phyloP scores from a whole-genome alignment of 2,113 vertebrate genomes.

The Montifringilla adamsi region DNA sequence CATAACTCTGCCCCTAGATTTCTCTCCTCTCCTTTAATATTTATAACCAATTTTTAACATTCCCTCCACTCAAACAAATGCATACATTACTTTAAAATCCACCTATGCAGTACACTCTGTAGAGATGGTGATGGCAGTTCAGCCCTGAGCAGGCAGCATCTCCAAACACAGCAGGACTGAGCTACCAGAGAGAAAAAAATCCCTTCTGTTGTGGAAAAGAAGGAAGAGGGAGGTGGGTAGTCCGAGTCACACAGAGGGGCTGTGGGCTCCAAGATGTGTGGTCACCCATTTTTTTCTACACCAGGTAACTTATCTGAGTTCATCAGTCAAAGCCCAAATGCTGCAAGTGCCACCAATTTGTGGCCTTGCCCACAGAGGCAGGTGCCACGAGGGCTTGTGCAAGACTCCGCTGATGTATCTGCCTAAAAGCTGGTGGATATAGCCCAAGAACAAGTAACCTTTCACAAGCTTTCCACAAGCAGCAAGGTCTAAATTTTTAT shows the following conservation, averaged over 20 bases:
- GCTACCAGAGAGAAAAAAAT: background rate
- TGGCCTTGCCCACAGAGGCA: accelerated
- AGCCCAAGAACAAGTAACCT: background rate
- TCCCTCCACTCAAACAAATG: background rate
- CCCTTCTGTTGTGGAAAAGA: background rate
- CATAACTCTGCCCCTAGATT: background rate
- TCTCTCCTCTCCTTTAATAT: background rate
- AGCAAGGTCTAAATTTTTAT: background rate
- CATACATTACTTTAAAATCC: background rate
- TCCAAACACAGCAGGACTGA: background rate
- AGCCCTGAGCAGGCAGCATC: background rate
- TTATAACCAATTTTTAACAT: background rate
- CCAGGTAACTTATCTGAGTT: background rate
- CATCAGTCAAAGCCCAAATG: background rate
- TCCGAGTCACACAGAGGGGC: accelerated
- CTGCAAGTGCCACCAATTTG: background rate
- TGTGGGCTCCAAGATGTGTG: accelerated
- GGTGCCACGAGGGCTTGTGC: accelerated
- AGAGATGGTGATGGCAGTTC: accelerated
- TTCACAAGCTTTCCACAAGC: background rate
- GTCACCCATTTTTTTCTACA: background rate
- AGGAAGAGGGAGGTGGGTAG: background rate
- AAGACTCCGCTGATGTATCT: background rate
- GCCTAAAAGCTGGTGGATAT: background rate
- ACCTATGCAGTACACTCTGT: background rate